Conservation (phyloP, 2,888 invertebrate genomes). For the Cephus nigrinus region DNA sequence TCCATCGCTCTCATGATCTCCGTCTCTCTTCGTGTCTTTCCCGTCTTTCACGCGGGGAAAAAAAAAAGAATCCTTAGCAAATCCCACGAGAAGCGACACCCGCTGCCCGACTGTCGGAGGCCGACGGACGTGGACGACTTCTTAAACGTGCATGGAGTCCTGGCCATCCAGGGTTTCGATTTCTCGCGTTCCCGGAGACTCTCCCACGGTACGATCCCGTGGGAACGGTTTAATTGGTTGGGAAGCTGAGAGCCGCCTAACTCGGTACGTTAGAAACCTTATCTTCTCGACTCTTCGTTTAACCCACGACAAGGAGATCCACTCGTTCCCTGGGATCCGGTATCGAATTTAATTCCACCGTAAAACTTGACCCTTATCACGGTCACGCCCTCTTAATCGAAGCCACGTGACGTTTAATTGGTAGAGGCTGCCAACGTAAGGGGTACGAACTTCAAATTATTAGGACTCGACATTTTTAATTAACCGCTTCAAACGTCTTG, state of each 20-base stretch:
- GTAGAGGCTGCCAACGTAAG: background rate
- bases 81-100: conserved; percentile 20
- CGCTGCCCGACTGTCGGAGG: background rate
- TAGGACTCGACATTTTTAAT: background rate
- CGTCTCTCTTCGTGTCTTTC: background rate
- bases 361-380: conserved; percentile 38
- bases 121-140: conserved; percentile 34
- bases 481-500: background rate
- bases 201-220: conserved; percentile 62
- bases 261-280: conserved; percentile 31
- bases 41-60: conserved; percentile 23
- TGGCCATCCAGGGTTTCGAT: conserved; percentile 47
- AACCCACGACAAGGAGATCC: conserved; percentile 40
- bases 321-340: conserved; percentile 15
- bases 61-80: conserved; percentile 23
- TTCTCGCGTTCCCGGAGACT: conserved; percentile 54
- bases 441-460: background rate
- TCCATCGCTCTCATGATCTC: background rate
- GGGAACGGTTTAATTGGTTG: conserved; percentile 60
- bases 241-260: conserved; percentile 33
- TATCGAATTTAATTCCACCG: conserved; percentile 26
- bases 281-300: conserved; percentile 27
- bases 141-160: conserved; percentile 49
- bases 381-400: conserved; percentile 10
- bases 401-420: conserved; percentile 18